Base-by-base conservation (phyloP, 2,888 invertebrate genomes). In the Gonocerus acuteangulatus region DNA sequence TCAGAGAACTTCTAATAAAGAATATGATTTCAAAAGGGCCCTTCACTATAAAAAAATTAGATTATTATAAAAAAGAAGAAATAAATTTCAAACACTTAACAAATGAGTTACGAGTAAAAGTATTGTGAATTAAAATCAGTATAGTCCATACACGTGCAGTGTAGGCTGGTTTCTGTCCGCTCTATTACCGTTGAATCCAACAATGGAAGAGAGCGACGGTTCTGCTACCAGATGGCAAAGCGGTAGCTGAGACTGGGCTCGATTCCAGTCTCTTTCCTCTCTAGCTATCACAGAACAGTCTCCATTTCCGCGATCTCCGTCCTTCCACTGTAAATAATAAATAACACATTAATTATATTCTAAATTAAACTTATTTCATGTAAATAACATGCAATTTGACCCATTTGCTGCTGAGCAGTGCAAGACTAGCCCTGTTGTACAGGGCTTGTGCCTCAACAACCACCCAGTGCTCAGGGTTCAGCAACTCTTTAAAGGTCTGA, bases 261-360 rank as follows among this genome's bases (percentile, higher is more conserved):
- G 15, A 56, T 59, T 3, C 51, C 36, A 32, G 57, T 18, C 45
- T 59, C 62, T 21, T 64, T 59, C 23, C 48, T 52, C 59, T 63
- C 64, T 49, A 51, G 52, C 64, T 71, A 71, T 87, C 88, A 89
- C 84, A 90, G 88, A 80, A 90, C 90, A 74, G 90, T 91, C 81
- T 91, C 90, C 86, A 90, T 89, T 81, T 91, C 90, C 71, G 90
- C 89, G 69, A 86, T 84, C 76, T 85, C 86, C 66, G 84, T 86
- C 78, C 84, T 79, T 75, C 64, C 66, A 59, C 66, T 66, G 51
- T 27, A n/a, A n/a, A n/a, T n/a, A n/a, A n/a, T n/a, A 64, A 65
- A 47, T 51, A 27, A 42, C 1, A 52, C 9, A 15, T 2, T 7
- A 47, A 15, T 27, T 42, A 19, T 18, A 16, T 42, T 60, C 4